Evolutionary conservation across 1,140 invertebrate genomes (phyloP).

Genomic region (Drosophila sp.): DNA sequence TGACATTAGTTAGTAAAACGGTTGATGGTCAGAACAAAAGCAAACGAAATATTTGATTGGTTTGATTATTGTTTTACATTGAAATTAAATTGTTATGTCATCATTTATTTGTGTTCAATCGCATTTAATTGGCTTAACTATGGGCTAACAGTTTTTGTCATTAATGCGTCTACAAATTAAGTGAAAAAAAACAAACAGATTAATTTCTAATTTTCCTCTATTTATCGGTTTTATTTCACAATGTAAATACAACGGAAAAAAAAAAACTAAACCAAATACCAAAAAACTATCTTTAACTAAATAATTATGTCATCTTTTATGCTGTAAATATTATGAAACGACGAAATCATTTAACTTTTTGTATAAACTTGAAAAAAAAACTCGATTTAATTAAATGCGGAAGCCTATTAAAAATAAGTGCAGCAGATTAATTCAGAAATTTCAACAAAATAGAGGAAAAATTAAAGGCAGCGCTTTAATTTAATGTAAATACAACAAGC

Average conservation of each 20-base stretch:
- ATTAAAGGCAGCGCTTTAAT: conserved; percentile 20
- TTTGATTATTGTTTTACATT: conserved; percentile 23
- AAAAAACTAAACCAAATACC: background rate
- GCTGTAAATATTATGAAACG: conserved; percentile 9
- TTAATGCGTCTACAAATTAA: conserved; percentile 10
- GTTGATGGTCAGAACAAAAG: conserved; percentile 21
- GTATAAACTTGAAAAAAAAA: conserved; percentile 7
- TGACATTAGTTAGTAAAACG: conserved; percentile 54
- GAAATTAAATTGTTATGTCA: conserved; percentile 17
- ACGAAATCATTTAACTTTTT: conserved; percentile 7
- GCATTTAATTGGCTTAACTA: conserved; percentile 31
- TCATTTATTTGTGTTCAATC: conserved; percentile 24
- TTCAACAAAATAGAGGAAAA: background rate
- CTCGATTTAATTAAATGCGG: conserved; percentile 1
- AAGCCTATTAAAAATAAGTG: conserved; percentile 10
- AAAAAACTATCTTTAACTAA: background rate
- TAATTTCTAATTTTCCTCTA: conserved; percentile 1
- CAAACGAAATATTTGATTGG: conserved; percentile 19
- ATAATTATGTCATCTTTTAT: background rate
- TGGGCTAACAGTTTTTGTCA: background rate
- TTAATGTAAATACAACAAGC: conserved; percentile 59
- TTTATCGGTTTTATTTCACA: background rate
- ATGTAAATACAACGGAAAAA: conserved; percentile 1
- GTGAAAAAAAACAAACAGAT: background rate
- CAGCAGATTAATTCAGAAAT: background rate